Percentiles rank a stretch among this genome's conserved stretches.
Evolutionary conservation across 2,113 vertebrate genomes (phyloP).

Genomic region (Pygoscelis antarcticus): DNA sequence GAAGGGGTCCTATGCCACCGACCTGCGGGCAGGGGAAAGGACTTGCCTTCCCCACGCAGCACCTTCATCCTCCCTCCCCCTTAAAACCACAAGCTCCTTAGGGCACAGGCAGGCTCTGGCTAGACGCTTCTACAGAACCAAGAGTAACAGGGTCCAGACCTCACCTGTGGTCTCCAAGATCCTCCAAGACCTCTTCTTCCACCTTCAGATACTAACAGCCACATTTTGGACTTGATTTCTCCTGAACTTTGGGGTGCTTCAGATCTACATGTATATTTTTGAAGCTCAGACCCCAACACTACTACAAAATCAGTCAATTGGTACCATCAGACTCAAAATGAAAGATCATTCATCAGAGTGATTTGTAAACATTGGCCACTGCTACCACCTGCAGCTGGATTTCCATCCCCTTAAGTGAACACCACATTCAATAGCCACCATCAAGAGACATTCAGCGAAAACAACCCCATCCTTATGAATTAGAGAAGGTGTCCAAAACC

Average conservation of each 20-base stretch:
- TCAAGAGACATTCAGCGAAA: not conserved
- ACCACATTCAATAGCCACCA: not conserved
- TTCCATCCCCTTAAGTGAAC: not conserved
- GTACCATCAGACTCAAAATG: not conserved
- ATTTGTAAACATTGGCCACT: not conserved
- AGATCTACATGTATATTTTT: not conserved
- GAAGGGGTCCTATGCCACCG: not conserved
- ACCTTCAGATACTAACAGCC: not conserved
- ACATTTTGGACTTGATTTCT: not conserved
- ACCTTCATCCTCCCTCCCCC: not conserved
- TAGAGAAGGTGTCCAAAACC: not conserved
- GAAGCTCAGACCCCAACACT: not conserved
- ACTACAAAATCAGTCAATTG: not conserved
- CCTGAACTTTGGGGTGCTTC: not conserved
- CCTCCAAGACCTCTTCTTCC: not conserved
- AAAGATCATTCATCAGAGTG: not conserved
- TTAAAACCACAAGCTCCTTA: not conserved
- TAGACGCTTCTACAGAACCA: not conserved
- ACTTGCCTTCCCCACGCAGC: not conserved
- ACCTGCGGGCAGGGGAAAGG: not conserved
- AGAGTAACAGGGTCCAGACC: not conserved
- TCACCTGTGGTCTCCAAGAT: not conserved
- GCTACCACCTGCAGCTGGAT: not conserved
- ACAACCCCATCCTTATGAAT: not conserved
- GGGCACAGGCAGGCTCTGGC: not conserved